Conservation (phyloP, 2,888 invertebrate genomes). For the Eupelmus urozonus region DNA sequence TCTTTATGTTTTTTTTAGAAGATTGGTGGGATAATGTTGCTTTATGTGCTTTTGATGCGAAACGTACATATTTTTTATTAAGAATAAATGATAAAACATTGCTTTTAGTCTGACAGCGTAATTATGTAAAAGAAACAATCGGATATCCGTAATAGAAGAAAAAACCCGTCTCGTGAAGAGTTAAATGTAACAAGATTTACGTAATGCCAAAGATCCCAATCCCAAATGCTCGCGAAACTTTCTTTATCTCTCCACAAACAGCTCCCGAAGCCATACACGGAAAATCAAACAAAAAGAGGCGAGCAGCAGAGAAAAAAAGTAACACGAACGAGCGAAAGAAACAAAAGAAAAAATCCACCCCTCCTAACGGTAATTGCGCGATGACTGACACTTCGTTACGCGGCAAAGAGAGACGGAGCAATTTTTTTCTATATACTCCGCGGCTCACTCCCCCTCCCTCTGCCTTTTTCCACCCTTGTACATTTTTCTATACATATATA, state of each 20-base stretch:
- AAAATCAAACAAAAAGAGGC: not conserved
- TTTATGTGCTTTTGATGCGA: not conserved
- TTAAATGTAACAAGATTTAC: too few relatives aligned
- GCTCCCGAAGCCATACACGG: not conserved
- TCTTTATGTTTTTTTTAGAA: constrained; percentile 11
- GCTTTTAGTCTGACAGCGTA: not conserved
- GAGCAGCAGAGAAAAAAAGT: not conserved
- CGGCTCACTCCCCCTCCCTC: constrained; percentile 9
- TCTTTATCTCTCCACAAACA: not conserved
- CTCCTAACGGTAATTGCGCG: constrained; percentile 28
- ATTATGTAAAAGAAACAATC: too few relatives aligned
- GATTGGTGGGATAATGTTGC: not conserved
- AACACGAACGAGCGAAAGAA: not conserved
- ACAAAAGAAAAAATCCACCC: not conserved
- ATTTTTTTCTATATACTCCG: constrained; percentile 30
- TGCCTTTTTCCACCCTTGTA: constrained; percentile 24
- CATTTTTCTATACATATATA: not conserved
- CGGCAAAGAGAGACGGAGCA: constrained; percentile 5
- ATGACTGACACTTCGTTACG: constrained; percentile 51
- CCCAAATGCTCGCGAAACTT: not conserved
- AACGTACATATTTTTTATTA: too few relatives aligned
- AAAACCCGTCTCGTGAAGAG: too few relatives aligned
- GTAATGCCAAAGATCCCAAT: constrained; percentile 11
- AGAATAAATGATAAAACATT: not conserved
- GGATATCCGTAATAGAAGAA: too few relatives aligned